A percentile compares a stretch with the other conserved stretches of the same genome.
Conservation (phyloP, 2,797 vertebrate genomes). For the Petrocephalus sullivani region DNA sequence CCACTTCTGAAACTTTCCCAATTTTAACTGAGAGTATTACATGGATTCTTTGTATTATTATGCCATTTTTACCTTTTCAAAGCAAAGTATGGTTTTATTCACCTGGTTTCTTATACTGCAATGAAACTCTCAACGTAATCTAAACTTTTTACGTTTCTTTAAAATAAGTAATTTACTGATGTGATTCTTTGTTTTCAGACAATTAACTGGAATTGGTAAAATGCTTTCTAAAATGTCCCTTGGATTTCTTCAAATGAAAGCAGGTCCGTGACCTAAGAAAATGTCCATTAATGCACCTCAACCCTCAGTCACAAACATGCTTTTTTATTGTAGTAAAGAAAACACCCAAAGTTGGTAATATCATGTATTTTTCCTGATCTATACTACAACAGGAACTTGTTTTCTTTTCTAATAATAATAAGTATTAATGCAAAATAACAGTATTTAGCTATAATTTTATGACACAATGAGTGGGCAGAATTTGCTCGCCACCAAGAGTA, state of each 20-base stretch:
- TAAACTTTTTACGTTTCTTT: not conserved
- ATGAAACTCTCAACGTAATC: not conserved
- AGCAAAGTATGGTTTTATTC: not conserved
- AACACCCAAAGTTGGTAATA: not conserved
- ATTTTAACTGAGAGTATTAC: not conserved
- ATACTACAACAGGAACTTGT: not conserved
- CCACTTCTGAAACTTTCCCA: not conserved
- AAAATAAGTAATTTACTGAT: not conserved
- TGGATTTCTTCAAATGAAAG: not conserved
- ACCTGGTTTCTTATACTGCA: not conserved
- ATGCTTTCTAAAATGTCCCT: not conserved
- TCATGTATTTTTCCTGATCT: not conserved
- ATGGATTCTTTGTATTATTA: not conserved
- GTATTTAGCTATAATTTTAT: not conserved
- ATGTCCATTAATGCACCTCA: not conserved
- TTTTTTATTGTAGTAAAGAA: not conserved
- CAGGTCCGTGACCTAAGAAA: not conserved
- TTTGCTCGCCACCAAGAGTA: not conserved
- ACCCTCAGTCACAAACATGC: not conserved
- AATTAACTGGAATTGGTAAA: not conserved
- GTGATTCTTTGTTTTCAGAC: not conserved
- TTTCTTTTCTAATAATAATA: not conserved
- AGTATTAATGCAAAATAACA: conserved; percentile 6
- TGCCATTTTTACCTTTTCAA: not conserved
- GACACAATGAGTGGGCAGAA: not conserved